phyloP scores from a whole-genome alignment of 2,797 vertebrate species.

The Cygnus olor region DNA sequence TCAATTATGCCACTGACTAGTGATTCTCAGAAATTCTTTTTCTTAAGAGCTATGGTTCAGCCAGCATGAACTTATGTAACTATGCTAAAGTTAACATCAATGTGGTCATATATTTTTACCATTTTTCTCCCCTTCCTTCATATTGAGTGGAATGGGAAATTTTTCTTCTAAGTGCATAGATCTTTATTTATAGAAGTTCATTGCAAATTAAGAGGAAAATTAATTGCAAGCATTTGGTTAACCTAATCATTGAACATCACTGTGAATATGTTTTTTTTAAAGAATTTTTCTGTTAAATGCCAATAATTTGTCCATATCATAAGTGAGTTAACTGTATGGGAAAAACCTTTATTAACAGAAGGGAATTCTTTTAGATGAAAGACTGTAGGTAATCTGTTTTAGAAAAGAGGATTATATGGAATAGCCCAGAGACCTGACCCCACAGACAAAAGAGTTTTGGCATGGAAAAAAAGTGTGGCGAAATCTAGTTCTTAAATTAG shows the following conservation, averaged over 20 bases:
- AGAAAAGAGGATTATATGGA: background rate
- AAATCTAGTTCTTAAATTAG: background rate
- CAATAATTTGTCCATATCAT: background rate
- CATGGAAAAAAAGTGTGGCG: rapidly evolving
- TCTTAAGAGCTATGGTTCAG: background rate
- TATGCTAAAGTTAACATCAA: background rate
- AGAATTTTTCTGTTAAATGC: conserved; percentile 31
- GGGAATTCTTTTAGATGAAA: background rate
- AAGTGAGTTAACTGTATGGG: background rate
- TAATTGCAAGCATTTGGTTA: conserved; percentile 29
- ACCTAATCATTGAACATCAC: background rate
- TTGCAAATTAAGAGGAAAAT: conserved; percentile 12
- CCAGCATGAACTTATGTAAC: background rate
- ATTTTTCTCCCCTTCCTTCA: background rate
- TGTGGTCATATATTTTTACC: background rate
- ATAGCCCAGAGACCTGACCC: background rate
- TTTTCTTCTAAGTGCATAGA: background rate
- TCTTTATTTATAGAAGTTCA: conserved; percentile 19
- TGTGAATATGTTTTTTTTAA: conserved; percentile 17
- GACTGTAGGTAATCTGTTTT: background rate
- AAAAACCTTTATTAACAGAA: background rate
- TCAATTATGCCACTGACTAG: background rate
- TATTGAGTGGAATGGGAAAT: background rate
- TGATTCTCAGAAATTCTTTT: background rate
- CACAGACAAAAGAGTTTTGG: background rate